Conservation (phyloP, 2,888 invertebrate species). For the Parnassius apollo region DNA sequence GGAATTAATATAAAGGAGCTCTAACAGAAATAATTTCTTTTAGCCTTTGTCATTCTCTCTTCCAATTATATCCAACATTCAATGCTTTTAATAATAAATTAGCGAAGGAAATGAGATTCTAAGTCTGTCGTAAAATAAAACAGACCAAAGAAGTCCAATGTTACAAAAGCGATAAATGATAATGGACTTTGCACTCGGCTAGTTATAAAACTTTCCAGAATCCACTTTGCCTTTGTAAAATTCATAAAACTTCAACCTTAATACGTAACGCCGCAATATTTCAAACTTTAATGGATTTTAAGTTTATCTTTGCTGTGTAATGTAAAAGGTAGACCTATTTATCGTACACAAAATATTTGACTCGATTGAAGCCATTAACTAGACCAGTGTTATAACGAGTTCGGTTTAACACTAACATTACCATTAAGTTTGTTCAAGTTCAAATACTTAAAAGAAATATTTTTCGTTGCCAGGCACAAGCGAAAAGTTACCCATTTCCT, state of each 20-base stretch:
- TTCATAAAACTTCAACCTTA: slow-evolving; percentile 23
- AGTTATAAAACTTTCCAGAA: slow-evolving; percentile 26
- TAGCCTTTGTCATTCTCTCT: slow-evolving; percentile 20
- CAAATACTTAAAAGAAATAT: not conserved
- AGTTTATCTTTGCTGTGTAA: slow-evolving; percentile 8
- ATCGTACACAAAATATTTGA: not conserved
- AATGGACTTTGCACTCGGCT: slow-evolving; percentile 22
- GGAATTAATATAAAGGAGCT: no score
- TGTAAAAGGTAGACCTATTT: not conserved
- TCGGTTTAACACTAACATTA: no score
- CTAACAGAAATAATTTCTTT: no score
- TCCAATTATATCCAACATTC: slow-evolving; percentile 26
- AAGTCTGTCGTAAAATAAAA: slow-evolving; percentile 14
- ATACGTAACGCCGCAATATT: slow-evolving; percentile 15
- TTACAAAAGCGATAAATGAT: slow-evolving; percentile 24
- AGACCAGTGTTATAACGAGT: not conserved
- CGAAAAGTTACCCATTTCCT: slow-evolving; percentile 92
- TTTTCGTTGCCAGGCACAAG: slow-evolving; percentile 88
- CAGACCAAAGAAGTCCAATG: slow-evolving; percentile 9
- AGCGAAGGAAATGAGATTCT: slow-evolving; percentile 17
- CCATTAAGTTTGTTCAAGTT: not conserved
- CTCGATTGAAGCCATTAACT: not conserved
- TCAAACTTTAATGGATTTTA: slow-evolving; percentile 21
- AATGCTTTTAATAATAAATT: slow-evolving; percentile 24
- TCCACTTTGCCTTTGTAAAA: slow-evolving; percentile 12